Conservation (phyloP, 2,797 vertebrate genomes). For the Coracias cyanogaster region DNA sequence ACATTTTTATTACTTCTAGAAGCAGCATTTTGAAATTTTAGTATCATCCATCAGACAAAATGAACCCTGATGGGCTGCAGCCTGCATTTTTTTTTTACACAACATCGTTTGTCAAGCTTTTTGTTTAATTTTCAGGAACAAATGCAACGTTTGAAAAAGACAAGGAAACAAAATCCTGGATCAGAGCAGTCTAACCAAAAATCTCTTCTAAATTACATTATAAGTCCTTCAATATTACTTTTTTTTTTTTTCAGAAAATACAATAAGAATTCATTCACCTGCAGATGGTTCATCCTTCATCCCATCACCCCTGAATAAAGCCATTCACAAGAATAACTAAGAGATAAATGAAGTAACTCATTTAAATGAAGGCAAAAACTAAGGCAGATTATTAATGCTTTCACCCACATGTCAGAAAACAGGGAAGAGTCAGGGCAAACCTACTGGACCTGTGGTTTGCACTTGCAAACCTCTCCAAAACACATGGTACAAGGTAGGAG, state of each 20-base stretch:
- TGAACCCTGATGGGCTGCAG: not conserved
- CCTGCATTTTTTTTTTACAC: not conserved
- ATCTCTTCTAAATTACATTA: not conserved
- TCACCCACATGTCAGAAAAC: not conserved
- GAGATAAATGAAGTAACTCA: not conserved
- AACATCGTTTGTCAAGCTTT: not conserved
- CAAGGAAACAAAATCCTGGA: not conserved
- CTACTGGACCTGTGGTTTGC: not conserved
- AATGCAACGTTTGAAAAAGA: not conserved
- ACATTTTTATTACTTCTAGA: not conserved
- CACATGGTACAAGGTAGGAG: not conserved
- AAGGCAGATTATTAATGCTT: not conserved
- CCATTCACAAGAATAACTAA: not conserved
- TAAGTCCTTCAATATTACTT: not conserved
- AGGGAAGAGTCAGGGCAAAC: not conserved
- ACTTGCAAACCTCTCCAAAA: not conserved
- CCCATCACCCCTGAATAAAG: not conserved
- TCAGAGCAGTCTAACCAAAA: not conserved
- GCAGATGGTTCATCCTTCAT: not conserved
- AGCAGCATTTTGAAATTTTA: slow-evolving; percentile 9
- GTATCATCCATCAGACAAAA: not conserved
- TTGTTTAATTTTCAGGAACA: not conserved
- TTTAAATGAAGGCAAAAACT: not conserved
- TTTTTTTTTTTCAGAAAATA: not conserved
- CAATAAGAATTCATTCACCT: not conserved